Evolutionary conservation across 2,888 invertebrate genomes (phyloP), one percentile per base, ranked within the genome.

Genomic region (Trilocha varians): DNA sequence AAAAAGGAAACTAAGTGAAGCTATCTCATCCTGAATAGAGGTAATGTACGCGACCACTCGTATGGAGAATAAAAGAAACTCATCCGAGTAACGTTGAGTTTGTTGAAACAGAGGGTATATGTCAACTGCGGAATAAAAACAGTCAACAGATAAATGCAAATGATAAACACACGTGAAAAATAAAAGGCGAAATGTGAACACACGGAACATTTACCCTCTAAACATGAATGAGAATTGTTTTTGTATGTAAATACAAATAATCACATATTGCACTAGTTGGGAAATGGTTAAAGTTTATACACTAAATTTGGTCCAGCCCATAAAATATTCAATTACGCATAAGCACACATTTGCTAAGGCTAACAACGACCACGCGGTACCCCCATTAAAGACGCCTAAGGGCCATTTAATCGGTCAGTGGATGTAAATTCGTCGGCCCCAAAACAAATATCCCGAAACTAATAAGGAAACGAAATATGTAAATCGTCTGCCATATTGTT

Each of bases 391-490:
- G 85, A 82, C 79, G 83, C 85, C 84, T 83, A 83, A 84, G 83
- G 85, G 85, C 83, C 83, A 83, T 85, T 84, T 85, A 85, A 84
- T 85, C 84, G 85, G 85, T 85, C 85, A 85, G 85, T 79, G 78
- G 78, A 85, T 84, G 85, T 84, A 85, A 84, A 84, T 84, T 82
- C 77, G 70, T 63, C 70, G 70, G 79, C 80, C 83, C 85, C 75
- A 84, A 84, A 83, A 85, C 85, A 84, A 85, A 85, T 84, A 84
- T 80, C 82, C 85, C 83, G 73, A 83, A 85, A 84, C 84, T 85
- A 85, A 85, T 84, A 85, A 85, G 85, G 84, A 85, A 85, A 83
- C 85, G 85, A 84, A 85, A 85, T 85, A 85, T 84, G 85, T 85
- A 85, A 85, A 85, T 85, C 77, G 78, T 73, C 71, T 80, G 78